Conservation (phyloP, 2,888 invertebrate species). For the Lasius fuliginosus region DNA sequence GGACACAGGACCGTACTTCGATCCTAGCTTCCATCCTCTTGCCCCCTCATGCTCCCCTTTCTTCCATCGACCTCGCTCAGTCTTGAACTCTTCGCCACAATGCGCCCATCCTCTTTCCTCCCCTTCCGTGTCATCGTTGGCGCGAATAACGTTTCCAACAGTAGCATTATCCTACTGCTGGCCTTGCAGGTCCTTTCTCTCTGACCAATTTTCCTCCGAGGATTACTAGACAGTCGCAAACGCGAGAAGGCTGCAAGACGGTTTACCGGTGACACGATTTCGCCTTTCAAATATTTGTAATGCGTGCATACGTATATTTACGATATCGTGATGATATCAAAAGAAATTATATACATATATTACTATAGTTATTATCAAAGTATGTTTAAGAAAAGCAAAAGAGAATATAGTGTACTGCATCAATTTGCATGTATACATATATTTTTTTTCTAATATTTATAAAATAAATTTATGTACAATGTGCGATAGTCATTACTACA, state of each 20-base stretch:
- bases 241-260: constrained; percentile 26
- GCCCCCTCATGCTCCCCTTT: constrained; percentile 47
- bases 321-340: not conserved
- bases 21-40: constrained; percentile 57
- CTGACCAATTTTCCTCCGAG: constrained; percentile 75
- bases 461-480: not conserved
- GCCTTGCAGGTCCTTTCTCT: constrained; percentile 67
- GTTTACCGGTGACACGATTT: constrained; percentile 56
- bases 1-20: constrained; percentile 76
- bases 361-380: not conserved
- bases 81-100: constrained; percentile 49
- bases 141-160: constrained; percentile 50
- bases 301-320: not conserved
- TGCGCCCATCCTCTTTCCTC: constrained; percentile 3
- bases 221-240: constrained; percentile 9
- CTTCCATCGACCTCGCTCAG: constrained; percentile 33
- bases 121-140: constrained; percentile 49
- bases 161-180: constrained; percentile 63
- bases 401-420: not conserved
- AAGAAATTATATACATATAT: not conserved
- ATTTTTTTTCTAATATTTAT: not conserved
- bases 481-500: no score
- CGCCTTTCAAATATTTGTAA: constrained; percentile 24
- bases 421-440: not conserved
- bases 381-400: not conserved